A percentile compares a stretch with the other conserved stretches of the same genome.
phyloP scores from a whole-genome alignment of 2,797 vertebrate genomes.

The Tauraco hartlaubi region DNA sequence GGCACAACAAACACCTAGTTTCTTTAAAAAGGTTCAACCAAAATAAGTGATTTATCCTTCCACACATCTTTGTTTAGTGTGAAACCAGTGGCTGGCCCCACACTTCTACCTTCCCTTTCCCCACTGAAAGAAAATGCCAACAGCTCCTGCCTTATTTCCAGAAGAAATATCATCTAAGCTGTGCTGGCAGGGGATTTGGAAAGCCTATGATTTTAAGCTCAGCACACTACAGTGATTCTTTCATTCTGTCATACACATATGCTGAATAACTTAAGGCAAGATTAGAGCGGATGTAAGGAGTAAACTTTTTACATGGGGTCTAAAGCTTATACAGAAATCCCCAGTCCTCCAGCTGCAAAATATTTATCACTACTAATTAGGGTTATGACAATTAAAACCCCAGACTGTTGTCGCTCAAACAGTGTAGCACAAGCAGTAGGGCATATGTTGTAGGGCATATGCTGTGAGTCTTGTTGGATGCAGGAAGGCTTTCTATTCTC shows the following conservation, averaged over 20 bases:
- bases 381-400: background rate
- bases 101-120: background rate
- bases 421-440: background rate
- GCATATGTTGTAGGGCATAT: slow-evolving; percentile 1
- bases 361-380: slow-evolving; percentile 25
- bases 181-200: background rate
- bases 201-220: background rate
- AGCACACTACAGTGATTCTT: background rate
- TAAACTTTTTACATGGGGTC: background rate
- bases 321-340: background rate
- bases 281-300: background rate
- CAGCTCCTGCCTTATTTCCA: background rate
- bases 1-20: background rate
- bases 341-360: background rate
- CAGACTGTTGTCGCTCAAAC: slow-evolving; percentile 13
- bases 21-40: background rate
- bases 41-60: background rate
- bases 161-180: background rate
- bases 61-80: background rate
- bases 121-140: background rate
- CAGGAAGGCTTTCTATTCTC: background rate
- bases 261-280: background rate
- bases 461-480: background rate
- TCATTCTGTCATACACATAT: background rate
- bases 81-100: background rate